Percentiles rank a stretch among this genome's conserved stretches.
Evolutionary conservation across 2,797 vertebrate genomes (phyloP).

Genomic region (Discoglossus pictus): DNA sequence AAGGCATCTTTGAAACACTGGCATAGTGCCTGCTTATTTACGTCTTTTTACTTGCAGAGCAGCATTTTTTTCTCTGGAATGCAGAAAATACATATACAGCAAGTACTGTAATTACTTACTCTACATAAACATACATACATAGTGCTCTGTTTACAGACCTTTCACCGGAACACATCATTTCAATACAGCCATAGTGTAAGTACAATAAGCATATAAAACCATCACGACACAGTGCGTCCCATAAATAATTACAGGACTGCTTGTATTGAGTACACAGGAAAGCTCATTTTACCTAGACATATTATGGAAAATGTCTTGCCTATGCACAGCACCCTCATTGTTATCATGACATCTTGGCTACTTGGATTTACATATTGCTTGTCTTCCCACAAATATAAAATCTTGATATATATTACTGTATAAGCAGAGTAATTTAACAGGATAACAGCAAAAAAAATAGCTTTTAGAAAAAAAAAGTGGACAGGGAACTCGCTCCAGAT

Average conservation of each 20-base stretch:
- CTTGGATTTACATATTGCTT: too few species aligned
- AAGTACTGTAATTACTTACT: slow-evolving; percentile 45
- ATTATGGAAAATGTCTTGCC: too few species aligned
- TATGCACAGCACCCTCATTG: too few species aligned
- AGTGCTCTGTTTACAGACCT: slow-evolving; percentile 32
- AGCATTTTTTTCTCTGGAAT: slow-evolving; percentile 11
- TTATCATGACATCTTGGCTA: too few species aligned
- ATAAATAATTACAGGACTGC: slow-evolving; percentile 30
- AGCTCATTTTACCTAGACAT: background rate
- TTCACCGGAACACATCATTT: slow-evolving; percentile 41
- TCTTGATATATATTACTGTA: too few species aligned
- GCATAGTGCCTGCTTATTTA: slow-evolving; percentile 24
- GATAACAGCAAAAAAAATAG: too few species aligned
- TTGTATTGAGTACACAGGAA: slow-evolving; percentile 13
- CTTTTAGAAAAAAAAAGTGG: too few species aligned
- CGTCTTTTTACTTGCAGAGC: slow-evolving; percentile 10
- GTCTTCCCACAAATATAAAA: too few species aligned
- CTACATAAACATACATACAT: slow-evolving; percentile 41
- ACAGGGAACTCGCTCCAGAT: too few species aligned
- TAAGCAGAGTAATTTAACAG: too few species aligned
- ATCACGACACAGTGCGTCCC: slow-evolving; percentile 4
- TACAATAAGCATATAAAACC: slow-evolving; percentile 35
- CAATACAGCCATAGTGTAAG: slow-evolving; percentile 25
- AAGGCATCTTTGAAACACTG: slow-evolving; percentile 15
- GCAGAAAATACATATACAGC: slow-evolving; percentile 16